Evolutionary conservation across 1,140 invertebrate genomes (phyloP), one percentile per base, ranked within the genome.

Genomic region (Portunus trituberculatus): DNA sequence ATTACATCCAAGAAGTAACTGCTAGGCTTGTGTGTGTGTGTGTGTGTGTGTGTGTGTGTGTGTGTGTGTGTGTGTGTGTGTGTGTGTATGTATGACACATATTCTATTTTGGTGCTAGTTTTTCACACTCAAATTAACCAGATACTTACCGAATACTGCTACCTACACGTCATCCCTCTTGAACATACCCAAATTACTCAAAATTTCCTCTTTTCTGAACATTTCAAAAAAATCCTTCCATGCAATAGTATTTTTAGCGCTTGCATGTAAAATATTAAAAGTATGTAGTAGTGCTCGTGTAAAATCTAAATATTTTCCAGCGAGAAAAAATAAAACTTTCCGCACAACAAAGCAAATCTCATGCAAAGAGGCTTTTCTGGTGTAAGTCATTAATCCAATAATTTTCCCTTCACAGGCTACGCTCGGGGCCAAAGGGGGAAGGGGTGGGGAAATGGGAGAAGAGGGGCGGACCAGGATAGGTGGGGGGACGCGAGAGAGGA

Each of bases 211-310:
- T 7, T 76, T 76, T 76, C 52, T 76, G 20, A 76, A 1, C 20
- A 76, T n/a, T n/a, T 7, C 8, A 76, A n/a, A 76, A n/a, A 76
- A 76, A 0, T 7, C 20, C 20, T 76, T n/a, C n/a, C 20, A n/a
- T 76, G 6, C 67, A 12, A 7, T 76, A 76, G 67, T 76, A 59
- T 59, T 59, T 59, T 59, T 59, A 59, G 52, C 52, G 67, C 67
- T 76, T 76, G 67, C 67, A 76, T 76, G 67, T 76, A 25, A 20
- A 76, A 76, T 76, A 76, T 76, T 59, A 0, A 76, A 76, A 76
- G 67, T 76, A 76, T 76, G 67, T 76, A n/a, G 67, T n/a, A 76
- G 67, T 76, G n/a, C n/a, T 76, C 67, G 67, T 76, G n/a, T n/a
- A 76, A 76, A 25, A 76, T 76, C 16, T 76, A 76, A 76, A 76